These are phyloP conservation scores for Mongoloraphidia duomilia DNA, from an alignment of 2,888 invertebrate species.

Conservation along the genomic window DNA sequence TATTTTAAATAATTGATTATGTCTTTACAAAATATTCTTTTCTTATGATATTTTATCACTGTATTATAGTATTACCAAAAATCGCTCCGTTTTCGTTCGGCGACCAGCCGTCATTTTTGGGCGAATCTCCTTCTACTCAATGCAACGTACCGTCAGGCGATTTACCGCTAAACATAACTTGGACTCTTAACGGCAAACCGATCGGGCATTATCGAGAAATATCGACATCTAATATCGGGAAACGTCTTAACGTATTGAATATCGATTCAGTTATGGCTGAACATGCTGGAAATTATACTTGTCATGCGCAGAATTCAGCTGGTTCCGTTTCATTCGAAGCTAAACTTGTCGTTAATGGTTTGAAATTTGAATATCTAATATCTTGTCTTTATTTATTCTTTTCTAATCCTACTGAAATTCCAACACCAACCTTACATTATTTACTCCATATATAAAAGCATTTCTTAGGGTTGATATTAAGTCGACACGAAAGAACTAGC, in stretches of 20 bases:
- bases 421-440: too few species aligned
- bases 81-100: conserved; percentile 65
- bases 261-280: conserved; percentile 45
- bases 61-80: conserved; percentile 53
- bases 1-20: too few species aligned
- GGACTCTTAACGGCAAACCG: conserved; percentile 42
- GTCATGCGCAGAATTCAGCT: conserved; percentile 43
- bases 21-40: too few species aligned
- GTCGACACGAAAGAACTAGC: too few species aligned
- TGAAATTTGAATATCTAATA: conserved; percentile 5
- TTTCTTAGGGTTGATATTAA: too few species aligned
- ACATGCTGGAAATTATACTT: conserved; percentile 48
- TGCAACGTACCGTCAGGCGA: conserved; percentile 67
- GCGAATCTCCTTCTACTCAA: conserved; percentile 20
- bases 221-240: conserved; percentile 39
- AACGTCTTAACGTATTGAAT: conserved; percentile 45
- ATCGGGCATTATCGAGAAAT: conserved; percentile 37
- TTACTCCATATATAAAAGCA: too few species aligned
- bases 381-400: too few species aligned
- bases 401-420: too few species aligned
- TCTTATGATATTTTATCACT: too few species aligned
- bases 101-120: conserved; percentile 40
- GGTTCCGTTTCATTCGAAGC: conserved; percentile 40
- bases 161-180: conserved; percentile 56
- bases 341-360: conserved; percentile 44